Evolutionary conservation across 2,888 invertebrate genomes (phyloP).

Genomic region (Acanthosepion esculentum): DNA sequence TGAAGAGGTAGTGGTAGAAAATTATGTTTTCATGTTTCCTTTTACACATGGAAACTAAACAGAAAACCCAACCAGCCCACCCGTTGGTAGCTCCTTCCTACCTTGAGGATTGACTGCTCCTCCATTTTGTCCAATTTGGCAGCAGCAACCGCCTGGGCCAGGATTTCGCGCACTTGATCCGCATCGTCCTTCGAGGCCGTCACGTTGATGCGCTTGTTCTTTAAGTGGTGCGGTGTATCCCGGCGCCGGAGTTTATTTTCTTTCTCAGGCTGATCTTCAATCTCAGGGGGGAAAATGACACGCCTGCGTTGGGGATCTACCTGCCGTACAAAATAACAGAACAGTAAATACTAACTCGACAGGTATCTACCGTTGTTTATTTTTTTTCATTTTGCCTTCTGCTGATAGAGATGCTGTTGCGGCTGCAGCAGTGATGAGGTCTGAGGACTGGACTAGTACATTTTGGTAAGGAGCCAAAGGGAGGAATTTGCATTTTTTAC

Average conservation of each 20-base stretch:
- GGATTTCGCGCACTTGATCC: constrained; percentile 71
- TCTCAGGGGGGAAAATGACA: constrained; percentile 69
- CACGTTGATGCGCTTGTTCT: constrained; percentile 92
- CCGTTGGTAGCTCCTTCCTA: constrained; percentile 45
- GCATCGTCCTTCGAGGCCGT: constrained; percentile 72
- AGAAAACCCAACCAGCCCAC: constrained; percentile 35
- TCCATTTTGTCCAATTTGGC: constrained; percentile 53
- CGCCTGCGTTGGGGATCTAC: constrained; percentile 53
- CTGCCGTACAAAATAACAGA: constrained; percentile 47
- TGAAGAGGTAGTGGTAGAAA: constrained; percentile 24
- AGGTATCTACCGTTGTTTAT: constrained; percentile 45
- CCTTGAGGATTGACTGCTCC: constrained; percentile 41
- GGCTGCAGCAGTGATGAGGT: not conserved
- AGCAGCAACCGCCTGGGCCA: constrained; percentile 60
- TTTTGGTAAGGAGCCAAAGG: not conserved
- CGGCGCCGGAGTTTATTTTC: constrained; percentile 83
- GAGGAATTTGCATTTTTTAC: not conserved
- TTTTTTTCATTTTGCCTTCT: constrained; percentile 51
- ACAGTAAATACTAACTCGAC: constrained; percentile 46
- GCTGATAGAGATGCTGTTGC: constrained; percentile 50
- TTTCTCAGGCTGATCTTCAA: constrained; percentile 67
- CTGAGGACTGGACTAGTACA: not conserved
- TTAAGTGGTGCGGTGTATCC: constrained; percentile 99
- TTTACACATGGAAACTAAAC: not conserved
- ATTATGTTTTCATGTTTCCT: not conserved